These are phyloP conservation scores for Chironomus tepperi DNA, from an alignment of 1,140 invertebrate genomes.

Conservation along the genomic window DNA sequence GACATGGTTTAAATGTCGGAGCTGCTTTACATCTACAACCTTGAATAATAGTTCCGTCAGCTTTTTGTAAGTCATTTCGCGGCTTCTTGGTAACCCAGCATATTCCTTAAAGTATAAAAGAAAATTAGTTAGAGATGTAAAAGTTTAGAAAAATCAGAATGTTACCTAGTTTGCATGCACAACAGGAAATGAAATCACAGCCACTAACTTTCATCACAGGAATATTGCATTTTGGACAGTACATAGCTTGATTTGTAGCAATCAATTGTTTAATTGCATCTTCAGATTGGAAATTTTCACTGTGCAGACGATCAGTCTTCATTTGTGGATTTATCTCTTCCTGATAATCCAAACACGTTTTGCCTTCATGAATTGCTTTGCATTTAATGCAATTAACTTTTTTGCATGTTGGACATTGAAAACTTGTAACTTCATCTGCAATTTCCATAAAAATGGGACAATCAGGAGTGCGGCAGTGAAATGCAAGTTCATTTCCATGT, in stretches of 20 bases:
- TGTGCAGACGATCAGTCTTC: slow-evolving; percentile 39
- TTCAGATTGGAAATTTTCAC: slow-evolving; percentile 57
- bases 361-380: slow-evolving; percentile 71
- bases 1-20: slow-evolving; percentile 63
- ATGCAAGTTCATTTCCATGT: slow-evolving; percentile 71
- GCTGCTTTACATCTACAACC: slow-evolving; percentile 75
- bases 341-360: slow-evolving; percentile 80
- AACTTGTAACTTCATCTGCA: slow-evolving; percentile 80
- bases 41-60: slow-evolving; percentile 39
- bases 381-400: slow-evolving; percentile 80
- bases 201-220: slow-evolving; percentile 46
- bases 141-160: too few species aligned
- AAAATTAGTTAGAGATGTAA: too few species aligned
- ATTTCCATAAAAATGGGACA: slow-evolving; percentile 86
- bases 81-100: slow-evolving; percentile 45
- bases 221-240: slow-evolving; percentile 75
- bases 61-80: not conserved
- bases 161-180: slow-evolving; percentile 43
- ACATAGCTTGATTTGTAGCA: slow-evolving; percentile 70
- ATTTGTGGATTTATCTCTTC: slow-evolving; percentile 47
- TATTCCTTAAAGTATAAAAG: slow-evolving; percentile 34
- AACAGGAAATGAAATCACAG: slow-evolving; percentile 51
- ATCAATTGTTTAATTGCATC: slow-evolving; percentile 74
- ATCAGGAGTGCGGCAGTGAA: slow-evolving; percentile 85
- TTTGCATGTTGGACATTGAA: slow-evolving; percentile 76